phyloP scores from a whole-genome alignment of 2,888 invertebrate genomes.

The Acleris sparsana region DNA sequence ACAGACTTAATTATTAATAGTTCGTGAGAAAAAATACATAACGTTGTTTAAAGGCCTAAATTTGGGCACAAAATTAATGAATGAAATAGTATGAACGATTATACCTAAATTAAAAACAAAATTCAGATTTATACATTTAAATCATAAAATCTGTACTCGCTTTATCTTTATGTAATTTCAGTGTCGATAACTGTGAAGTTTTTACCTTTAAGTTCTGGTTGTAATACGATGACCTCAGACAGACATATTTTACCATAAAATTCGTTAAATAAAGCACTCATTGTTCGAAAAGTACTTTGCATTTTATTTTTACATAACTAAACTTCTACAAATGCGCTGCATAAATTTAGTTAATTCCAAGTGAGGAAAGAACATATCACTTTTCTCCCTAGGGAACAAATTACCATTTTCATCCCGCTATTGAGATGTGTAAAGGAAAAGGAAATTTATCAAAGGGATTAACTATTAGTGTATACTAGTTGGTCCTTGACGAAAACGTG shows the following conservation, averaged over 20 bases:
- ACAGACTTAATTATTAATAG: constrained; percentile 42
- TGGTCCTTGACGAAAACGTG: too few species aligned
- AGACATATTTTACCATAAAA: constrained; percentile 74
- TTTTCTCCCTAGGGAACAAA: too few species aligned
- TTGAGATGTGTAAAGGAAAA: too few species aligned
- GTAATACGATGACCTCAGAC: constrained; percentile 71
- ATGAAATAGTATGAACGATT: constrained; percentile 44
- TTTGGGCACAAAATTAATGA: constrained; percentile 41
- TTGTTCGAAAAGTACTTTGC: constrained; percentile 61
- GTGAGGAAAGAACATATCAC: neutral
- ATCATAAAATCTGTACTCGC: constrained; percentile 63
- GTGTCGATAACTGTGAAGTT: constrained; percentile 38
- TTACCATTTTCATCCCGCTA: too few species aligned
- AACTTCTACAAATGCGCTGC: too few species aligned
- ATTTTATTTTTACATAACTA: constrained; percentile 41
- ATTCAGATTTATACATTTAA: constrained; percentile 53
- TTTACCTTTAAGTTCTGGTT: constrained; percentile 63
- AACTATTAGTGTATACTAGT: too few species aligned
- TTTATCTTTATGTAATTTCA: constrained; percentile 47
- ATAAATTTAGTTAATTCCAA: neutral
- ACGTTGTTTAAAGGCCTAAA: constrained; percentile 51
- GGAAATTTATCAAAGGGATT: too few species aligned
- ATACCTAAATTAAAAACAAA: constrained; percentile 26
- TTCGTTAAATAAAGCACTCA: constrained; percentile 83
- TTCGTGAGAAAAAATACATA: neutral